Evolutionary conservation across 2,797 vertebrate species (phyloP), one percentile per base, ranked within the genome.

Genomic region (Champsocephalus gunnari): DNA sequence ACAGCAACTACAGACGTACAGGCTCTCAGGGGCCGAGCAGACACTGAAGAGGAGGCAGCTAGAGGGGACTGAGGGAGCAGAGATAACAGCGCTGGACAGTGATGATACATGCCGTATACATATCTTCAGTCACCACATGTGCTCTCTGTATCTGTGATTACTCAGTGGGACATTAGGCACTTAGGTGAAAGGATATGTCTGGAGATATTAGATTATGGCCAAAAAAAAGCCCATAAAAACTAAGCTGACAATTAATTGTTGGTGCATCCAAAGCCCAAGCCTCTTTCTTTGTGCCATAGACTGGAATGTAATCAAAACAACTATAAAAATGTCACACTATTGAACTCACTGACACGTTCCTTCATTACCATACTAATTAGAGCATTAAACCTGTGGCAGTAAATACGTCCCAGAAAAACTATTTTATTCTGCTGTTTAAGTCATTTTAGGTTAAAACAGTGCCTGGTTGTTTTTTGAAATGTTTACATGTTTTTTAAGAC

Each of bases 1-100:
- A 93, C 90, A 92, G 86, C 63, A 74, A 51, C 75, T 66, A 84
- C 81, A 87, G 91, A 93, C 81, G 77, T 75, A 84, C 61, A 72
- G 86, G 77, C 81, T 89, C 85, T 86, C 49, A 32, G 83, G 88
- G 84, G 66, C 57, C 19, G 14, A 59, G 58, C 69, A 49, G 61
- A 69, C 73, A 82, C 65, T 85, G 71, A 87, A 79, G 77, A 75
- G 50, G 80, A 82, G 82, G 66, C 73, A 44, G 80, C 67, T 55
- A 64, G 76, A 62, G 80, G 59, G 32, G 51, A 55, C 38, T 43
- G 61, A 59, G 71, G 60, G 74, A 71, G 4, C 12, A 66, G 49
- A 73, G 67, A 83, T 75, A 83, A 87, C 63, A 5, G 67, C 0
- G 12, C 53, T 47, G 34, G 21, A 61, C 59, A 66, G 55, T 9